A percentile compares a stretch with the other conserved stretches of the same genome.
These are phyloP conservation scores for Ephydatia muelleri DNA, from an alignment of 37 sponge, comb jelly and placozoan genomes.

Conservation along the genomic window DNA sequence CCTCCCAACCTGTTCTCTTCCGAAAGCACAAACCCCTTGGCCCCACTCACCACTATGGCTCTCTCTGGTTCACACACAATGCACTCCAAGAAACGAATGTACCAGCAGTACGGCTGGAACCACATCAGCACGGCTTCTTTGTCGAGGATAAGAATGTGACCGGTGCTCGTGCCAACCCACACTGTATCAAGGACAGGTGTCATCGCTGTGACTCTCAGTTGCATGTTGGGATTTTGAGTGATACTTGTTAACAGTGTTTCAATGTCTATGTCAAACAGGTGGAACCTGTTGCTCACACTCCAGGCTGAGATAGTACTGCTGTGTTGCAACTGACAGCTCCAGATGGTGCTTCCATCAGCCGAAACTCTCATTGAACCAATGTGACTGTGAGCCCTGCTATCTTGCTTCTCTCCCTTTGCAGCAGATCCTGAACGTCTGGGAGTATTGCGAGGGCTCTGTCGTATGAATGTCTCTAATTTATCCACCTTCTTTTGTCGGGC, in stretches of 20 bases:
- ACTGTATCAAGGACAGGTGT: no score
- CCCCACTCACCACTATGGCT: constrained; percentile 70
- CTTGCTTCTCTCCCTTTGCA: constrained; percentile 20
- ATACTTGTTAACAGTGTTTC: constrained; percentile 8
- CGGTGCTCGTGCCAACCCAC: constrained; percentile 87
- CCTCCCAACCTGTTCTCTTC: no score
- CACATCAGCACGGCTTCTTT: constrained; percentile 52
- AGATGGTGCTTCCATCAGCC: constrained; percentile 46
- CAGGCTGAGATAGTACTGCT: constrained; percentile 65
- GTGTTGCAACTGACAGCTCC: constrained; percentile 66
- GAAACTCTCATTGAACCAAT: constrained; percentile 54
- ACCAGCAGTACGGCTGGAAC: constrained; percentile 67
- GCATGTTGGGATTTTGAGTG: background rate
- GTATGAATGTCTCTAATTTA: no score
- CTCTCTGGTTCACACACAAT: constrained; percentile 58
- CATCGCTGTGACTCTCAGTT: constrained; percentile 62
- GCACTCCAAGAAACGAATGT: constrained; percentile 55
- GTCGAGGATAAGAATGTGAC: constrained; percentile 77
- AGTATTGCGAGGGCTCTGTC: no score
- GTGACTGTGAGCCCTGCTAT: constrained; percentile 14
- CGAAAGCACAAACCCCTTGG: constrained; percentile 49
- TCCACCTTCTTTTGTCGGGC: no score
- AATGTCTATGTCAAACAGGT: constrained; percentile 43
- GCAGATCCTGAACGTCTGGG: constrained; percentile 3
- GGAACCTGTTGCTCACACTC: constrained; percentile 41